Conservation (phyloP, 1,140 invertebrate species). For the Drosophila nigromelanica region DNA sequence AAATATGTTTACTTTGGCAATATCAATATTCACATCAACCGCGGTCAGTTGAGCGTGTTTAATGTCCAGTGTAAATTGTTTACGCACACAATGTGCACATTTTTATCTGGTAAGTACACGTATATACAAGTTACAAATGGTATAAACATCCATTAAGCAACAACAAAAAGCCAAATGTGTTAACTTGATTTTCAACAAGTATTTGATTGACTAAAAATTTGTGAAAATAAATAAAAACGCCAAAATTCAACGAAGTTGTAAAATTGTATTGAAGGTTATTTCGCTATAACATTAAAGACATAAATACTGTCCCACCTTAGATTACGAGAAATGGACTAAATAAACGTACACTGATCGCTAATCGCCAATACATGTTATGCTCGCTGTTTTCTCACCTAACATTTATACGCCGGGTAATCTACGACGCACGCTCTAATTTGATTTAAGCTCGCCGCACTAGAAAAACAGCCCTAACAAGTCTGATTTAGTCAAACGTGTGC, state of each 20-base stretch:
- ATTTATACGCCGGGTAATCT: too few relatives aligned
- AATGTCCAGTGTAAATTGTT: slow-evolving; percentile 61
- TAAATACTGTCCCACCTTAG: not conserved
- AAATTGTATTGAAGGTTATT: not conserved
- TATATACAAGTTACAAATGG: not conserved
- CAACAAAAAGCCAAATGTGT: slow-evolving; percentile 21
- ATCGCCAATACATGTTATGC: too few relatives aligned
- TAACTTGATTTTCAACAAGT: slow-evolving; percentile 52
- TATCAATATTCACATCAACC: too few relatives aligned
- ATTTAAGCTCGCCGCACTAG: not conserved
- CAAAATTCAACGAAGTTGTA: not conserved
- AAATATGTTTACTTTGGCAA: not conserved
- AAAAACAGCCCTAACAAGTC: too few relatives aligned
- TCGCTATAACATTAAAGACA: not conserved
- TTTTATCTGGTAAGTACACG: slow-evolving; percentile 9
- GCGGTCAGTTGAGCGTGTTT: slow-evolving; percentile 3
- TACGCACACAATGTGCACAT: slow-evolving; percentile 71
- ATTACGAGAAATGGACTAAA: too few relatives aligned
- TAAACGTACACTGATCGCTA: too few relatives aligned
- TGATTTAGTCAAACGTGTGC: not conserved
- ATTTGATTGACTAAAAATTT: not conserved
- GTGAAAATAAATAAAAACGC: slow-evolving; percentile 3
- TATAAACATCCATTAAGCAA: not conserved
- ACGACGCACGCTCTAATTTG: too few relatives aligned
- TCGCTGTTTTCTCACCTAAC: too few relatives aligned